These are phyloP conservation scores for Isichthys henryi DNA, from an alignment of 2,113 vertebrate species.

Conservation along the genomic window DNA sequence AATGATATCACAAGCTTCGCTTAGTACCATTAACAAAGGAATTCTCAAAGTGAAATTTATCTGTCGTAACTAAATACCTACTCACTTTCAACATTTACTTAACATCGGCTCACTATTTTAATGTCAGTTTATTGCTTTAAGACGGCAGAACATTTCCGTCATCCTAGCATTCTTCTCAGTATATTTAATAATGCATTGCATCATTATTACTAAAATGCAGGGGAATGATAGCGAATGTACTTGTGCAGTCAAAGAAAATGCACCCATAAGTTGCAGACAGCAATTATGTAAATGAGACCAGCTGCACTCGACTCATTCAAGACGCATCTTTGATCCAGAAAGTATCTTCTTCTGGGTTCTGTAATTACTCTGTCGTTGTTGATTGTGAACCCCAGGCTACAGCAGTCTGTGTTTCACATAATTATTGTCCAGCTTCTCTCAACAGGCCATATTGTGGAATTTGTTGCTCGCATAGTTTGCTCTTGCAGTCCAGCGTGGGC, in stretches of 20 bases:
- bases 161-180: background rate
- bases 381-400: background rate
- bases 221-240: background rate
- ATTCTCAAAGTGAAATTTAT: background rate
- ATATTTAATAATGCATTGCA: background rate
- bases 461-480: background rate
- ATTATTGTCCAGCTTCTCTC: background rate
- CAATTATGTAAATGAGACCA: background rate
- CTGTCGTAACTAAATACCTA: background rate
- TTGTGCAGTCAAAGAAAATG: background rate
- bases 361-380: background rate
- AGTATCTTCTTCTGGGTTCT: background rate
- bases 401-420: background rate
- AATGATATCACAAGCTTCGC: background rate
- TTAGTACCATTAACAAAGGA: background rate
- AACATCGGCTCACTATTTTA: background rate
- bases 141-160: background rate
- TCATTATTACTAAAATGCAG: background rate
- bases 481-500: background rate
- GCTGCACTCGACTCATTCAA: background rate
- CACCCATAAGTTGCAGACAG: background rate
- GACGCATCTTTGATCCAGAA: background rate
- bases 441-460: background rate
- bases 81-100: background rate
- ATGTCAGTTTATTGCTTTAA: background rate